Percentiles rank a stretch among this genome's conserved stretches.
Conservation (phyloP, 2,797 vertebrate genomes). For the Danio albolineatus region DNA sequence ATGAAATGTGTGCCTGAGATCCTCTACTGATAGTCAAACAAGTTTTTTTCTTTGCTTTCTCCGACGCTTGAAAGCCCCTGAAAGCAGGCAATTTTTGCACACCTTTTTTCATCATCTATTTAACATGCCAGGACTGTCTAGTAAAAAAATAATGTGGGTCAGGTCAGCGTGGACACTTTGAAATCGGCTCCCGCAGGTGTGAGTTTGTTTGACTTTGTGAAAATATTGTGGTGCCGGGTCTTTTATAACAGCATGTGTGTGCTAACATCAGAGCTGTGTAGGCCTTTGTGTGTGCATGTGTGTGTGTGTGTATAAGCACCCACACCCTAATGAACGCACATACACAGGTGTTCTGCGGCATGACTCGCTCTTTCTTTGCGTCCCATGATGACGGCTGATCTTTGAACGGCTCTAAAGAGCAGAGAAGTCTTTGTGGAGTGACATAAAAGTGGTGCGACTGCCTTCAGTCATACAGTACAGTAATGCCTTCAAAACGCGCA, state of each 20-base stretch:
- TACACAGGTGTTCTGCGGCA: slow-evolving; percentile 60
- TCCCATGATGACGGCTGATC: slow-evolving; percentile 55
- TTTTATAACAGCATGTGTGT: slow-evolving; percentile 36
- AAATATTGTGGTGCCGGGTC: slow-evolving; percentile 8
- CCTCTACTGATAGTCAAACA: slow-evolving; percentile 27
- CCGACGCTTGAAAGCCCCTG: neutral
- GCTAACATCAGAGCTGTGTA: slow-evolving; percentile 32
- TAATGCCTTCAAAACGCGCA: slow-evolving; percentile 72
- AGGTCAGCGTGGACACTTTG: slow-evolving; percentile 63
- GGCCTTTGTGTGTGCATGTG: slow-evolving; percentile 20
- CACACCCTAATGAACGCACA: slow-evolving; percentile 38
- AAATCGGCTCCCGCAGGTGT: slow-evolving; percentile 57
- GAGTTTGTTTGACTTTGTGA: slow-evolving; percentile 38
- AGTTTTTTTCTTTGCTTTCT: slow-evolving; percentile 19
- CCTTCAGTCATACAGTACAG: slow-evolving; percentile 70
- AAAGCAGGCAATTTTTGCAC: neutral
- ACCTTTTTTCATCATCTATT: slow-evolving; percentile 28
- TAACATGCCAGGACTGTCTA: slow-evolving; percentile 21
- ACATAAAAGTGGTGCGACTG: slow-evolving; percentile 63
- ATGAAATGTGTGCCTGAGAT: neutral
- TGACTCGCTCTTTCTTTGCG: slow-evolving; percentile 49
- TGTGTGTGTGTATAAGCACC: neutral
- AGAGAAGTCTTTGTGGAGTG: slow-evolving; percentile 57
- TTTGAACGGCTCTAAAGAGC: slow-evolving; percentile 71
- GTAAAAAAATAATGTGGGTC: slow-evolving; percentile 38